Evolutionary conservation across 2,797 vertebrate species (phyloP).

Genomic region (Synaphobranchus kaupii): DNA sequence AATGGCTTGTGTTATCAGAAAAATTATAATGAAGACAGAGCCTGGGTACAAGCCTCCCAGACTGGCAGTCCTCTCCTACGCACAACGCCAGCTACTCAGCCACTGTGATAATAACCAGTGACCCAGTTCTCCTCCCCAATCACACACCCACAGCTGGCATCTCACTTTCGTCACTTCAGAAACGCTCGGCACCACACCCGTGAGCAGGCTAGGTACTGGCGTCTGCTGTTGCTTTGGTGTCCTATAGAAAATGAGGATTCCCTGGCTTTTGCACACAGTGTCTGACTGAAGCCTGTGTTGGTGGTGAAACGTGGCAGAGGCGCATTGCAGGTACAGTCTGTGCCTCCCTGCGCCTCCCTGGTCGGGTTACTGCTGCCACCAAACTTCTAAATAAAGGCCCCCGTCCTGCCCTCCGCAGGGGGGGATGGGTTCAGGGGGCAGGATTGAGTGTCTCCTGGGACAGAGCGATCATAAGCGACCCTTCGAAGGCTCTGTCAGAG

Average conservation of each 20-base stretch:
- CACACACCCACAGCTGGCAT: background rate
- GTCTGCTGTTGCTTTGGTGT: background rate
- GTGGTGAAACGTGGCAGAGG: background rate
- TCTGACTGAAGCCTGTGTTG: too few species aligned
- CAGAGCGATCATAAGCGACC: background rate
- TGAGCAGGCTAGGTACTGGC: background rate
- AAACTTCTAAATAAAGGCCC: constrained; percentile 62
- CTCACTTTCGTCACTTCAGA: background rate
- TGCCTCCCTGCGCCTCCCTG: background rate
- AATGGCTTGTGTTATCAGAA: background rate
- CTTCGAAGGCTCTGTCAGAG: too few species aligned
- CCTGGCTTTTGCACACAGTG: background rate
- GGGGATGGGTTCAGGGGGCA: background rate
- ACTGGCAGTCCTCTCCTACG: background rate
- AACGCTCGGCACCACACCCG: background rate
- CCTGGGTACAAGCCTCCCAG: background rate
- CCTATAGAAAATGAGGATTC: too few species aligned
- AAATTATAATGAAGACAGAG: background rate
- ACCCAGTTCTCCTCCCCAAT: background rate
- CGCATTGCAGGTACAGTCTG: background rate
- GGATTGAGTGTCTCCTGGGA: constrained; percentile 1
- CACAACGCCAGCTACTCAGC: background rate
- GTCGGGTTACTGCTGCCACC: constrained; percentile 56
- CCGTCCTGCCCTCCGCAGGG: background rate
- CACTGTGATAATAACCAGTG: background rate